Evolutionary conservation across 2,888 invertebrate genomes (phyloP).

Genomic region (Anarsia innoxiella): DNA sequence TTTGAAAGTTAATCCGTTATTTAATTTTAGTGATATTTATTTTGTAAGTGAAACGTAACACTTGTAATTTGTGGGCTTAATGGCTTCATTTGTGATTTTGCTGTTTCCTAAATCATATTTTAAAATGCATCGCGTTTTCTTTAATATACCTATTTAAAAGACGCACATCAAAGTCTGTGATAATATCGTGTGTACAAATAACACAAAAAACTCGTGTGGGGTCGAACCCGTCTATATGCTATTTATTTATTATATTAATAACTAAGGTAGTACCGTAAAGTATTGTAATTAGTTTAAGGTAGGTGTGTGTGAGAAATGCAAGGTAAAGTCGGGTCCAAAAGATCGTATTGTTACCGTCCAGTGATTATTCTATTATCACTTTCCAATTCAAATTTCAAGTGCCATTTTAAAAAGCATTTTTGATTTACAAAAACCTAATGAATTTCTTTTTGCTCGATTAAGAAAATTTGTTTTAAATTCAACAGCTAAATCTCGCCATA

Average conservation of each 20-base stretch:
- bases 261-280: slow-evolving; percentile 58
- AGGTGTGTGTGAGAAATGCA: slow-evolving; percentile 43
- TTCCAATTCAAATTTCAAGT: slow-evolving; percentile 6
- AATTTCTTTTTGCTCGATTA: slow-evolving; percentile 21
- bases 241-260: slow-evolving; percentile 35
- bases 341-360: slow-evolving; percentile 56
- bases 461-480: slow-evolving; percentile 4
- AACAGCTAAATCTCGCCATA: slow-evolving; percentile 29
- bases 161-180: slow-evolving; percentile 73
- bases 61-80: no score
- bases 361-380: slow-evolving; percentile 30
- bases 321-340: slow-evolving; percentile 37
- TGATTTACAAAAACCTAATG: slow-evolving; percentile 13
- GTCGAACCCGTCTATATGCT: slow-evolving; percentile 36
- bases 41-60: no score
- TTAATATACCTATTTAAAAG: no score
- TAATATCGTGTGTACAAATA: slow-evolving; percentile 42
- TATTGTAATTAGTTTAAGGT: slow-evolving; percentile 58
- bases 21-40: no score
- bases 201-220: slow-evolving; percentile 43
- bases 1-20: slow-evolving; percentile 7
- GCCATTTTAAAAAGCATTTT: slow-evolving; percentile 16
- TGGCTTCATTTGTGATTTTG: no score
- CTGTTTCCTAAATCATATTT: no score
- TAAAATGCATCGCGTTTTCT: no score